Conservation (phyloP, 2,113 vertebrate species). For the Mesoclemmys tuberculata region DNA sequence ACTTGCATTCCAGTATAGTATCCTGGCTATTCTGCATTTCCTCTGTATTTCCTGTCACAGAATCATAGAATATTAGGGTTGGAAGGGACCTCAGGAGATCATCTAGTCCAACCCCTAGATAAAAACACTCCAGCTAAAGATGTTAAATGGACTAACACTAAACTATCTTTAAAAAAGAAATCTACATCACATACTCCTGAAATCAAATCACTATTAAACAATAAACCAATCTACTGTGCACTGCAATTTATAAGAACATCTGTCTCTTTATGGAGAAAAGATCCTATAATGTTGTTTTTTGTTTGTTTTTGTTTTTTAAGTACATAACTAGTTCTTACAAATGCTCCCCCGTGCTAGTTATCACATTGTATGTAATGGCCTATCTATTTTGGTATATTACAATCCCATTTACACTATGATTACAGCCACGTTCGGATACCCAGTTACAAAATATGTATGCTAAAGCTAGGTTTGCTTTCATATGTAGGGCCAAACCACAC, state of each 20-base stretch:
- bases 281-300: background rate
- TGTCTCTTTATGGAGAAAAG: background rate
- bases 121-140: background rate
- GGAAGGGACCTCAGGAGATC: too few relatives aligned
- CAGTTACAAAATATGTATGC: background rate
- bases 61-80: too few relatives aligned
- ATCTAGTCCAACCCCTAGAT: too few relatives aligned
- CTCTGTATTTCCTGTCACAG: background rate
- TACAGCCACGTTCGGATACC: background rate
- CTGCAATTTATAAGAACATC: fast-evolving
- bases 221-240: background rate
- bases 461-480: background rate
- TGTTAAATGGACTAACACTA: background rate
- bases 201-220: background rate
- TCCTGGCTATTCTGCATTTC: background rate
- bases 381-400: background rate
- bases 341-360: background rate
- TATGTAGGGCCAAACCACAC: background rate
- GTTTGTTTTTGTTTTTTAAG: background rate
- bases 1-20: background rate
- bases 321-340: background rate
- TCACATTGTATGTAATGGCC: fast-evolving
- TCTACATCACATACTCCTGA: background rate
- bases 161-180: background rate
- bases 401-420: background rate